Conservation (phyloP, 2,113 vertebrate species). For the Accipiter cooperii region DNA sequence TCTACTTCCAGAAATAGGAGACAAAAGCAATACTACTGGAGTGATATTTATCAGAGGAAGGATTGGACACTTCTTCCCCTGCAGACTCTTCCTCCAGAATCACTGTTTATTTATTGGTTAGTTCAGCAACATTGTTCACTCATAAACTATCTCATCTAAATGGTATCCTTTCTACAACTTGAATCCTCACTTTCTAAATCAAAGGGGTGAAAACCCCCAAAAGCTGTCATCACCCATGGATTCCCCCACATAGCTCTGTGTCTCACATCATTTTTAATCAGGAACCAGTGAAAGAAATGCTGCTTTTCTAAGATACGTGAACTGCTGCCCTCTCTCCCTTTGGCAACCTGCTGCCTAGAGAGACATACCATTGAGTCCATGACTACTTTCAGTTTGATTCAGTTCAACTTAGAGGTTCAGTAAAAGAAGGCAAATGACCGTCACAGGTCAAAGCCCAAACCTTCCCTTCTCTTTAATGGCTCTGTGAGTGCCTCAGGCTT, state of each 20-base stretch:
- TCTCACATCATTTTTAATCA: neutral
- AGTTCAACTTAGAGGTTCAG: neutral
- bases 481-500: conserved; percentile 5
- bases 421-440: neutral
- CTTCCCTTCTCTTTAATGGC: neutral
- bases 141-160: neutral
- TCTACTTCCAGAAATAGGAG: conserved; percentile 1
- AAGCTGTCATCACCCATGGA: neutral
- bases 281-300: neutral
- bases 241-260: neutral
- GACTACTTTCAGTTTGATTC: neutral
- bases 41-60: neutral
- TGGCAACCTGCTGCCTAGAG: neutral
- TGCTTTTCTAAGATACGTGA: neutral
- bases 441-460: conserved; percentile 12
- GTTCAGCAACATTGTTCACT: neutral
- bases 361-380: neutral
- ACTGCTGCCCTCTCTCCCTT: neutral
- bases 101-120: neutral
- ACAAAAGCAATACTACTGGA: neutral
- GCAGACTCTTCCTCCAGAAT: neutral
- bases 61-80: neutral
- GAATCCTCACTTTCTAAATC: neutral
- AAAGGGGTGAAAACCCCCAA: neutral
- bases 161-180: neutral